phyloP scores from a whole-genome alignment of 1,140 invertebrate genomes.

The Papilio xuthus region DNA sequence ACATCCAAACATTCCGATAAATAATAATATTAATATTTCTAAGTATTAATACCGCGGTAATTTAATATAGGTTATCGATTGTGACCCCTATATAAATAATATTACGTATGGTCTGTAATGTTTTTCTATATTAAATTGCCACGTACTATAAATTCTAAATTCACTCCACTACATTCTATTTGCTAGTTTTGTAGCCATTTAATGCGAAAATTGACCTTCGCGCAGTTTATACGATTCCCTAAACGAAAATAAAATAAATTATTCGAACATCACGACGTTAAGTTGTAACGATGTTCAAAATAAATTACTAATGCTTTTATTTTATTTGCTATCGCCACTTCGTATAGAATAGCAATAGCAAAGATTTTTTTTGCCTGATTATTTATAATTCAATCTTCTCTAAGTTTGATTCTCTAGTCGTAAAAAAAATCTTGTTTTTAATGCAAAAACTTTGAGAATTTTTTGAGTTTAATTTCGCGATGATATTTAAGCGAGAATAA shows the following conservation, averaged over 20 bases:
- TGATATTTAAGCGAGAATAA: too few relatives aligned
- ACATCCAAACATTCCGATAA: too few relatives aligned
- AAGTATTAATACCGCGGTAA: too few relatives aligned
- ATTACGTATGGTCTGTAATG: too few relatives aligned
- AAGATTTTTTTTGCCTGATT: background rate
- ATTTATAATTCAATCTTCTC: background rate
- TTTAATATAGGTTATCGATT: too few relatives aligned
- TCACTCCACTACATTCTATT: background rate
- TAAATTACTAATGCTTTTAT: background rate
- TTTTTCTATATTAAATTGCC: background rate
- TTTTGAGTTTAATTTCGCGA: too few relatives aligned
- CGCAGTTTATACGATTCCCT: background rate
- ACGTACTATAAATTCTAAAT: background rate
- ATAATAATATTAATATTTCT: too few relatives aligned
- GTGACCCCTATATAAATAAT: too few relatives aligned
- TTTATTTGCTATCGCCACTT: background rate
- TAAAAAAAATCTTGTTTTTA: too few relatives aligned
- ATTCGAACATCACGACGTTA: constrained; percentile 29
- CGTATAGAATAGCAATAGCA: background rate
- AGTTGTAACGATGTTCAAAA: constrained; percentile 22
- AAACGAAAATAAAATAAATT: constrained; percentile 25
- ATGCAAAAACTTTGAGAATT: too few relatives aligned
- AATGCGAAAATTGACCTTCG: constrained; percentile 10
- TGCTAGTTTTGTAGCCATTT: background rate
- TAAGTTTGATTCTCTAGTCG: too few relatives aligned